Evolutionary conservation across 2,888 invertebrate species (phyloP).

Genomic region (Epinotia bilunana): DNA sequence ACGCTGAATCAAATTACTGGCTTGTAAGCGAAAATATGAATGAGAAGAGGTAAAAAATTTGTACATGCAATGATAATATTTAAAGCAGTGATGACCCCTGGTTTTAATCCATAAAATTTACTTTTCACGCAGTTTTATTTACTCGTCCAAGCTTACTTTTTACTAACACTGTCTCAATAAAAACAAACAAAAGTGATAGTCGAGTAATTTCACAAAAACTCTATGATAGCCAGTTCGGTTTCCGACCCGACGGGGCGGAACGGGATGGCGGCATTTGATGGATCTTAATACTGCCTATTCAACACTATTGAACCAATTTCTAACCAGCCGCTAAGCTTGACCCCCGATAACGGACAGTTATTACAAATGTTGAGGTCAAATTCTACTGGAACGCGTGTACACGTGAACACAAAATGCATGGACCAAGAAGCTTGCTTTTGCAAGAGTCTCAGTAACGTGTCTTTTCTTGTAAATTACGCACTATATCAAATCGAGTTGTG

Average conservation of each 20-base stretch:
- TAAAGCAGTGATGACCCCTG: slow-evolving; percentile 3
- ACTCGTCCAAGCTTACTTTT: slow-evolving; percentile 16
- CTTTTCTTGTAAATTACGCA: slow-evolving; percentile 1
- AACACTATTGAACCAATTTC: background rate
- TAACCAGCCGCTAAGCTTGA: background rate
- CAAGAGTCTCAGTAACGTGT: background rate
- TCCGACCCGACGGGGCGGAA: slow-evolving; percentile 64
- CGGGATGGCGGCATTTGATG: slow-evolving; percentile 40
- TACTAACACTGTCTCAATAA: slow-evolving; percentile 16
- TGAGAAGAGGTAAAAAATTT: background rate
- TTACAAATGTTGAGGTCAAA: background rate
- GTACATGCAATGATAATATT: background rate
- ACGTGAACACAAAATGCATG: too few relatives aligned
- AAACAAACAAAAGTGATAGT: slow-evolving; percentile 43
- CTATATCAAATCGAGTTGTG: background rate
- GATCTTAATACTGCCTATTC: slow-evolving; percentile 62
- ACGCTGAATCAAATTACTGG: background rate
- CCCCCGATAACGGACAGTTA: background rate
- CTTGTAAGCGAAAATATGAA: background rate
- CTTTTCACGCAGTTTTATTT: slow-evolving; percentile 26
- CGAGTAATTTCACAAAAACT: slow-evolving; percentile 60
- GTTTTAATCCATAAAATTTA: slow-evolving; percentile 3
- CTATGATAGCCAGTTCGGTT: slow-evolving; percentile 60
- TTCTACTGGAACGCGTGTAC: background rate
- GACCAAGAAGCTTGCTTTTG: background rate